Percentiles rank a stretch among this genome's conserved stretches.
These are phyloP conservation scores for Luffia ferchaultella DNA, from an alignment of 2,888 invertebrate genomes.

Conservation along the genomic window DNA sequence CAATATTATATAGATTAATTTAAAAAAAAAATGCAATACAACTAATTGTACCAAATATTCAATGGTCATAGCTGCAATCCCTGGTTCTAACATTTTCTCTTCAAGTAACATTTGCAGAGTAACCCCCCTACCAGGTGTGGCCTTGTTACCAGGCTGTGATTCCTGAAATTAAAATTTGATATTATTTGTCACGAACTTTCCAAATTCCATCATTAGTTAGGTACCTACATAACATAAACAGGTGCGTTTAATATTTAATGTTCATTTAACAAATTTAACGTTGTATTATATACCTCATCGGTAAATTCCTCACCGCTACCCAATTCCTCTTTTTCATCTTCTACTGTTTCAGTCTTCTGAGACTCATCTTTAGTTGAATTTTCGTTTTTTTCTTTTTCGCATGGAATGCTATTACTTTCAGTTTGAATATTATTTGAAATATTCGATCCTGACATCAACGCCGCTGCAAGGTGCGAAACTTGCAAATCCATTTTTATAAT, in stretches of 20 bases:
- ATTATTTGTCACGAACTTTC: neutral
- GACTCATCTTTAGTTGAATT: conserved; percentile 27
- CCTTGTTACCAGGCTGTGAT: conserved; percentile 50
- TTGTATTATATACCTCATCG: conserved; percentile 56
- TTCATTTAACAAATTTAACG: conserved; percentile 19
- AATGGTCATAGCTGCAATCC: conserved; percentile 85
- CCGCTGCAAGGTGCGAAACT: conserved; percentile 58
- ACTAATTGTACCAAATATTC: conserved; percentile 86
- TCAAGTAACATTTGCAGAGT: conserved; percentile 87
- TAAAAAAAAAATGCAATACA: neutral
- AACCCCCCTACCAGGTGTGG: conserved; percentile 71
- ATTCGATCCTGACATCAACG: conserved; percentile 46
- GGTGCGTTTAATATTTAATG: conserved; percentile 38
- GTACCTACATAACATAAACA: conserved; percentile 19
- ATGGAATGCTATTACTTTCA: conserved; percentile 22
- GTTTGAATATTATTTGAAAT: too few relatives aligned
- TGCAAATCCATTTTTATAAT: conserved; percentile 42
- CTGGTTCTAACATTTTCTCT: conserved; percentile 85
- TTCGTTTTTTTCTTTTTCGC: conserved; percentile 15
- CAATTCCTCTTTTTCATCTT: conserved; percentile 51
- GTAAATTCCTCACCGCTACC: conserved; percentile 55
- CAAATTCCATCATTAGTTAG: conserved; percentile 6
- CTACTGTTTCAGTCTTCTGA: conserved; percentile 29
- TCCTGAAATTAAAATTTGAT: conserved; percentile 51
- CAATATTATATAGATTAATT: conserved; percentile 3